Percentiles rank a stretch among this genome's conserved stretches.
Evolutionary conservation across 1,140 invertebrate species (phyloP).

Genomic region (Drosophila carrolli): DNA sequence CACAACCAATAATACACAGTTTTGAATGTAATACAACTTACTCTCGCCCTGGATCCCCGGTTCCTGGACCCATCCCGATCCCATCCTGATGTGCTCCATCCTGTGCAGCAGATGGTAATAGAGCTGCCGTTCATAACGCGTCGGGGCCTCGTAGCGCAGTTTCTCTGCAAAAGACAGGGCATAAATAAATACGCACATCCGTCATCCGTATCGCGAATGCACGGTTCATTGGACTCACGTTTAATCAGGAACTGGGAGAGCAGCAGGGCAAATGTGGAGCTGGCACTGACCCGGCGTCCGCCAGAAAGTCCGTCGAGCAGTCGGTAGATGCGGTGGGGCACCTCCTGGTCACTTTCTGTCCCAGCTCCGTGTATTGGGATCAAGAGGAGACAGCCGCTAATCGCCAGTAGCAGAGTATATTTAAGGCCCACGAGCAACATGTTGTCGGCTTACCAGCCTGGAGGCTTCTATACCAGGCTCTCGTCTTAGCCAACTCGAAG

Average conservation of each 20-base stretch:
- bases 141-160: slow-evolving; percentile 66
- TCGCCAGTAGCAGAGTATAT: slow-evolving; percentile 36
- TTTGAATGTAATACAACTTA: slow-evolving; percentile 18
- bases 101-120: slow-evolving; percentile 69
- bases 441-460: slow-evolving; percentile 43
- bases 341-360: slow-evolving; percentile 19
- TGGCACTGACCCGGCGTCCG: slow-evolving; percentile 45
- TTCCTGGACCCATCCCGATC: slow-evolving; percentile 2
- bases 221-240: slow-evolving; percentile 69
- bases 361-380: slow-evolving; percentile 6
- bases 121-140: slow-evolving; percentile 64
- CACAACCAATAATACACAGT: slow-evolving; percentile 6
- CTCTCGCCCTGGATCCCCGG: slow-evolving; percentile 33
- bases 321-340: slow-evolving; percentile 55
- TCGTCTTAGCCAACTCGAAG: slow-evolving; percentile 45
- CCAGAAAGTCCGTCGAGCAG: slow-evolving; percentile 55
- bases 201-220: slow-evolving; percentile 44
- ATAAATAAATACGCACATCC: slow-evolving; percentile 46
- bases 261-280: slow-evolving; percentile 63
- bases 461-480: slow-evolving; percentile 37
- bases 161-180: slow-evolving; percentile 60
- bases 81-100: slow-evolving; percentile 41
- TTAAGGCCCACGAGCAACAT: slow-evolving; percentile 60
- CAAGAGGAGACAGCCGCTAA: slow-evolving; percentile 21
- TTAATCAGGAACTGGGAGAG: slow-evolving; percentile 73